phyloP scores from a whole-genome alignment of 2,888 invertebrate genomes.

The Augochlorella aurata region DNA sequence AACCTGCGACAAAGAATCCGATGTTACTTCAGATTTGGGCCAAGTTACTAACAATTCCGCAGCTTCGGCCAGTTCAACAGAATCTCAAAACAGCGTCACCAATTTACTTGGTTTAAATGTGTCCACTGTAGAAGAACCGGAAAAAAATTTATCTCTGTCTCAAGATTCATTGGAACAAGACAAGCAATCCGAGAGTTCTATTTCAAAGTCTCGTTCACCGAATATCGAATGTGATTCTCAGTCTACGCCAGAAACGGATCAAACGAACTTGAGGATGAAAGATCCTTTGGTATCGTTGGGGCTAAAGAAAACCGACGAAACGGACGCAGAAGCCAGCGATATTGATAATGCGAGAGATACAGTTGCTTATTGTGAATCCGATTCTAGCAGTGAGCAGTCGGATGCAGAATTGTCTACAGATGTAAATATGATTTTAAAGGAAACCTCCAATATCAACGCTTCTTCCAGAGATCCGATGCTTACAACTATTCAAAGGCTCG shows the following conservation, averaged over 20 bases:
- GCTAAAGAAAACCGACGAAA: slow-evolving; percentile 58
- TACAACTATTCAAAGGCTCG: slow-evolving; percentile 79
- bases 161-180: not conserved
- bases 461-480: slow-evolving; percentile 75
- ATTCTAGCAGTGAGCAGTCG: slow-evolving; percentile 75
- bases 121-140: not conserved
- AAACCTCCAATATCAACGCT: slow-evolving; percentile 70
- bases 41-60: not conserved
- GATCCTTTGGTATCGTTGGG: slow-evolving; percentile 68
- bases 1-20: not conserved
- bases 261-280: slow-evolving; percentile 63
- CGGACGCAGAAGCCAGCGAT: slow-evolving; percentile 71
- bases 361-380: slow-evolving; percentile 71
- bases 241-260: slow-evolving; percentile 34
- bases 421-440: slow-evolving; percentile 75
- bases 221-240: not conserved
- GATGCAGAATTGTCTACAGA: slow-evolving; percentile 72
- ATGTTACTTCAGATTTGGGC: not conserved
- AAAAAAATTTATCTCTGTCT: not conserved
- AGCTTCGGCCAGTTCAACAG: not conserved
- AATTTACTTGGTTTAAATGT: not conserved
- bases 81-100: not conserved
- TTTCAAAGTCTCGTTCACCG: not conserved
- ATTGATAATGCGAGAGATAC: slow-evolving; percentile 53
- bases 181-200: not conserved